These are phyloP conservation scores for Eptatretus atami DNA, from an alignment of 2,797 vertebrate genomes.

Conservation along the genomic window DNA sequence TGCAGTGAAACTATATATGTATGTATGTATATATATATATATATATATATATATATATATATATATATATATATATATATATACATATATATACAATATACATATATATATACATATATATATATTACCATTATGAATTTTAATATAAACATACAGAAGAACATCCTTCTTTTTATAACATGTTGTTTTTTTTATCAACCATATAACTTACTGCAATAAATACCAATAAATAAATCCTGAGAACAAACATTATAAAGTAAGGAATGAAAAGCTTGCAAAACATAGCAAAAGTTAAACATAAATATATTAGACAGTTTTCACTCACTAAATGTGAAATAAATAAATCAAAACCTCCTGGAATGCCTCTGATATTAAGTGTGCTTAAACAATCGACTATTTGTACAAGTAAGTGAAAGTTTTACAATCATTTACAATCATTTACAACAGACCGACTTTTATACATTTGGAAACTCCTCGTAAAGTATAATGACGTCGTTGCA, in stretches of 20 bases:
- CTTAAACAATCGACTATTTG: slow-evolving; percentile 1
- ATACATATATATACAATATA: background rate
- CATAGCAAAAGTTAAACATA: slow-evolving; percentile 1
- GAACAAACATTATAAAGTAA: background rate
- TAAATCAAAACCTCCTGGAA: slow-evolving; percentile 2
- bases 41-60: background rate
- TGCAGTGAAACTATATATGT: background rate
- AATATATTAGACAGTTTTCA: background rate
- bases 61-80: slow-evolving; percentile 2
- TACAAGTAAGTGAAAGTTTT: slow-evolving; percentile 1
- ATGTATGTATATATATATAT: background rate
- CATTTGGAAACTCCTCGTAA: no score
- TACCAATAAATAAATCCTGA: slow-evolving; percentile 5
- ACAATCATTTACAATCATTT: slow-evolving; percentile 4
- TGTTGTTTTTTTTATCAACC: background rate
- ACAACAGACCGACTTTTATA: background rate
- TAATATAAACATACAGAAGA: slow-evolving; percentile 5
- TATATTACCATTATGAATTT: background rate
- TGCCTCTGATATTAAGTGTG: background rate
- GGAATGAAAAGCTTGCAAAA: no score
- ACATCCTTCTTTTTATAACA: background rate
- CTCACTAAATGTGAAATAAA: slow-evolving; percentile 2
- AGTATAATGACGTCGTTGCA: no score
- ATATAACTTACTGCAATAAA: slow-evolving; percentile 1
- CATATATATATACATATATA: background rate